A percentile compares a stretch with the other conserved stretches of the same genome.
Conservation (phyloP, 1,140 invertebrate genomes). For the Dufourea novaeangliae region DNA sequence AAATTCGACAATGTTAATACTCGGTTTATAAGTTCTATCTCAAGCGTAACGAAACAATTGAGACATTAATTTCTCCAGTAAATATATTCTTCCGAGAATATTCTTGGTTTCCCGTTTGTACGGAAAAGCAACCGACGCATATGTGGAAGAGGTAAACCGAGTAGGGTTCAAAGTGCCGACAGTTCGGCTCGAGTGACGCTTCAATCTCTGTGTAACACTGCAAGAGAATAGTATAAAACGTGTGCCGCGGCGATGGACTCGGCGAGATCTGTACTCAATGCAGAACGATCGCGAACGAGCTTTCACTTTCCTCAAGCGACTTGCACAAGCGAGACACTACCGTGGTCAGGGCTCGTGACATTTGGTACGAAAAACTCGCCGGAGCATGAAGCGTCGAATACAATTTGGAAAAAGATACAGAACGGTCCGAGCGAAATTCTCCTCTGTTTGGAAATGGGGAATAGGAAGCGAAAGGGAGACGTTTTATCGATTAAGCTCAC, state of each 20-base stretch:
- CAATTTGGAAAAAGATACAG: neutral
- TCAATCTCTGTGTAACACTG: slow-evolving; percentile 7
- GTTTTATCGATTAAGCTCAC: slow-evolving; percentile 40
- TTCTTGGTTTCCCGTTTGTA: neutral
- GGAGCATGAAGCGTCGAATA: slow-evolving; percentile 27
- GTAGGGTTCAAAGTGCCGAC: slow-evolving; percentile 9
- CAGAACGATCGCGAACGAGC: slow-evolving; percentile 49
- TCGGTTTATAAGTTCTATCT: neutral
- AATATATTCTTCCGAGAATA: neutral
- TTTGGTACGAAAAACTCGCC: slow-evolving; percentile 39
- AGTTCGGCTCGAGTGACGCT: slow-evolving; percentile 9
- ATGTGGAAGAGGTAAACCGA: slow-evolving; percentile 3
- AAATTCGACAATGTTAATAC: neutral
- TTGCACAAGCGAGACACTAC: slow-evolving; percentile 57
- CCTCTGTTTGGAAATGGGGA: slow-evolving; percentile 13
- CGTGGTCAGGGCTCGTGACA: slow-evolving; percentile 12
- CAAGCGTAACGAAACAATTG: neutral
- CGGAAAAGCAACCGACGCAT: neutral
- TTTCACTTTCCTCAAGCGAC: slow-evolving; percentile 59
- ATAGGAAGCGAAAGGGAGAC: slow-evolving; percentile 32
- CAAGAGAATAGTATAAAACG: slow-evolving; percentile 20
- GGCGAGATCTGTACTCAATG: slow-evolving; percentile 40
- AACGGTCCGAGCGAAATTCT: slow-evolving; percentile 6
- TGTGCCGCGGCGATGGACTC: slow-evolving; percentile 23
- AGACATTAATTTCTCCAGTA: neutral